Conservation (phyloP, 1,140 invertebrate species). For the Stratiolaelaps scimitus region DNA sequence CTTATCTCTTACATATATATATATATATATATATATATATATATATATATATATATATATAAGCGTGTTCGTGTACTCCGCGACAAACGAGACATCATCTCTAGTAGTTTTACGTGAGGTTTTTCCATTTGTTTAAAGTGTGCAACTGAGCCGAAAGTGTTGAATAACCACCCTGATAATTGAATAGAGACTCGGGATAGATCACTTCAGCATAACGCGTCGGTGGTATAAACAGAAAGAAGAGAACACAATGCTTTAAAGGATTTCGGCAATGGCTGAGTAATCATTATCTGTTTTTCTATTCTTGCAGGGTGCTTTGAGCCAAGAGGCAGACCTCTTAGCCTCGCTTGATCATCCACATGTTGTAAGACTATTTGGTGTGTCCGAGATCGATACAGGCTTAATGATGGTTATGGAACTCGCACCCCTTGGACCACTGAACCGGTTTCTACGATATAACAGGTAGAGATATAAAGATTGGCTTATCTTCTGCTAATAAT, state of each 20-base stretch:
- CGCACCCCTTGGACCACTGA: conserved; percentile 44
- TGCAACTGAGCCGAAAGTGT: too few species aligned
- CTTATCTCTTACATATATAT: conserved; percentile 21
- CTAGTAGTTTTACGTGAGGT: too few species aligned
- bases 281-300: conserved; percentile 9
- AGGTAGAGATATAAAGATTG: conserved; percentile 29
- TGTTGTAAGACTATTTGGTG: conserved; percentile 45
- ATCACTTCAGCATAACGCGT: not conserved
- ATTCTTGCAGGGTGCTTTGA: conserved; percentile 40
- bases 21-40: too few species aligned
- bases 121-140: too few species aligned
- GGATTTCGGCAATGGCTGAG: conserved; percentile 37
- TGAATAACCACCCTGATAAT: too few species aligned
- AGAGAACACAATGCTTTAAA: too few species aligned
- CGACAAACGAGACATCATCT: too few species aligned
- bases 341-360: conserved; percentile 42
- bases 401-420: conserved; percentile 47
- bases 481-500: too few species aligned
- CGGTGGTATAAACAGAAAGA: too few species aligned
- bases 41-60: too few species aligned
- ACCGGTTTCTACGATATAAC: conserved; percentile 42
- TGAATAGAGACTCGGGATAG: not conserved
- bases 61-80: too few species aligned
- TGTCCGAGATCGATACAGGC: conserved; percentile 41
- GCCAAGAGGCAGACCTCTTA: conserved; percentile 45